Base-by-base conservation (phyloP, 1,140 invertebrate genomes). In the Ooceraea biroi region DNA sequence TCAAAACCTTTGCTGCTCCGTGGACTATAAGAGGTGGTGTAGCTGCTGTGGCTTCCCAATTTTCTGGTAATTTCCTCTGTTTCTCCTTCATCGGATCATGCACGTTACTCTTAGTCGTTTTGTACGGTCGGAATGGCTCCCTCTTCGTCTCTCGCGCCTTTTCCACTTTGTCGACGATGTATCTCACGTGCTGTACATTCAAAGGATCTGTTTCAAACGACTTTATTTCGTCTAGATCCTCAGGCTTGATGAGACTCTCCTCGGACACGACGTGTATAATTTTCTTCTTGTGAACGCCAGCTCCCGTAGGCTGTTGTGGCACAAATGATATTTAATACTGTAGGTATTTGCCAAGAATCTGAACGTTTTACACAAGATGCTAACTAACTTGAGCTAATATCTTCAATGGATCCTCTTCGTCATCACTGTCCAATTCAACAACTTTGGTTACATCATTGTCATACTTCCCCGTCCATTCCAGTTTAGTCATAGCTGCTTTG, bases 31-130 rank as follows among this genome's bases (percentile, higher is more conserved):
- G 73, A 25, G 95, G 95, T 57, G 95, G 96, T n/a, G 96, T 97
- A 17, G 96, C 96, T 50, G 96, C 96, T 2, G 96, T 97, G 3
- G 96, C 92, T 92, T 97, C 96, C 96, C 96, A 97, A 89, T 96
- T 87, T 91, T 96, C 96, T 65, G 95, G 84, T 61, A 94, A 95
- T 80, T 95, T 96, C 69, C 95, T 94, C 7, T 92, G 65, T 71
- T 95, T 95, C 91, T 96, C 96, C 88, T 96, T 96, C 80, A 93
- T 93, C 36, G 95, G 95, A 91, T 96, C 95, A 82, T 96, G 96
- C 2, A 95, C 95, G 93, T 96, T 95, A 17, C 94, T 95, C 58
- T 94, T 95, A 30, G 96, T 96, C 22, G 96, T 96, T 92, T 96
- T 96, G 83, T 95, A 96, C 17, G 96, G 96, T 86, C 95, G 96